Percentiles rank a stretch among this genome's conserved stretches.
Evolutionary conservation across 1,140 invertebrate species (phyloP).

Genomic region (Drosophila takahashii): DNA sequence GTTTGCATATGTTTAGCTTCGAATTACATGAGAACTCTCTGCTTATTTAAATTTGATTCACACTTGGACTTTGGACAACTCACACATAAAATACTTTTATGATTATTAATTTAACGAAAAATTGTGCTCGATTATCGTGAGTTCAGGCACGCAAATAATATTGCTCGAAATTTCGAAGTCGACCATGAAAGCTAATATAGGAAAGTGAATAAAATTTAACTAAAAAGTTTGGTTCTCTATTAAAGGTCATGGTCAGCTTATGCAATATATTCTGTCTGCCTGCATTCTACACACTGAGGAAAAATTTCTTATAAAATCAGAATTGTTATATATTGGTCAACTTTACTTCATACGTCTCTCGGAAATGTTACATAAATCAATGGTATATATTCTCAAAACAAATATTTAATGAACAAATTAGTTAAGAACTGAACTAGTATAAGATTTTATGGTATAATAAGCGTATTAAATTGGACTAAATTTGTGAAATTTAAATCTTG

Average conservation of each 20-base stretch:
- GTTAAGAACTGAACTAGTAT: too few relatives aligned
- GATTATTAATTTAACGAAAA: conserved; percentile 2
- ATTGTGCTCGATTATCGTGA: conserved; percentile 26
- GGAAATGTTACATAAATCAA: too few relatives aligned
- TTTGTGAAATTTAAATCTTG: conserved; percentile 1
- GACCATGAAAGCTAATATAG: not conserved
- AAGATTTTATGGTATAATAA: not conserved
- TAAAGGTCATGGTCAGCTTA: not conserved
- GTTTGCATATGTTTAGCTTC: conserved; percentile 13
- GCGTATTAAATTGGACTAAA: not conserved
- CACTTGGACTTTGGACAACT: conserved; percentile 20
- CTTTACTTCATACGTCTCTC: too few relatives aligned
- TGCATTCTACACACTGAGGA: not conserved
- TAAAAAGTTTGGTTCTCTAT: not conserved
- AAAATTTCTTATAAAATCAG: not conserved
- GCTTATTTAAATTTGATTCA: conserved; percentile 21
- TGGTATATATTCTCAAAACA: too few relatives aligned
- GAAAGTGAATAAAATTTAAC: not conserved
- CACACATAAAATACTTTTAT: not conserved
- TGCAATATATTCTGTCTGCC: not conserved
- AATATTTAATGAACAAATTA: too few relatives aligned
- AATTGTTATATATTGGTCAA: too few relatives aligned
- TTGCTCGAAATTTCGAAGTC: not conserved
- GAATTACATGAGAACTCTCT: conserved; percentile 35
- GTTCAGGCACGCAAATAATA: not conserved